Evolutionary conservation across 2,797 vertebrate species (phyloP).

Genomic region (Hylomyscus alleni): DNA sequence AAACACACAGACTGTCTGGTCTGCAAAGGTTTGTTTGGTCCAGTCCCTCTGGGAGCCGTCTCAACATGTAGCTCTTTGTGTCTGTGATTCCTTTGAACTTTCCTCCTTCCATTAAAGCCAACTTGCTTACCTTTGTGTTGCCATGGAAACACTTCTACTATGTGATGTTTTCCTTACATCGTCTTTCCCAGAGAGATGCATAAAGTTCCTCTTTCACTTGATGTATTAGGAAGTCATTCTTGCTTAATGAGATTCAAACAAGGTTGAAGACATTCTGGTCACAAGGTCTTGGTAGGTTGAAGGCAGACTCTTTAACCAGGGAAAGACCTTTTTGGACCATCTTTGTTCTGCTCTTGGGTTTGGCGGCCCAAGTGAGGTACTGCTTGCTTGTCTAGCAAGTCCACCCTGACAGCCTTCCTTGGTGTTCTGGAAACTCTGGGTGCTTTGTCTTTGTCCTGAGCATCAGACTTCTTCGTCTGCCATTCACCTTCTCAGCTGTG

Average conservation of each 20-base stretch:
- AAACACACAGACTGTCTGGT: not conserved
- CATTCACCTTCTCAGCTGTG: not conserved
- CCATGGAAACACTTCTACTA: not conserved
- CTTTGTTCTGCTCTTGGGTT: conserved; percentile 1
- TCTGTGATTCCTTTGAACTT: not conserved
- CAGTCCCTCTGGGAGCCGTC: not conserved
- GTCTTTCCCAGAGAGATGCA: not conserved
- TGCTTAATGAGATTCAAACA: conserved; percentile 14
- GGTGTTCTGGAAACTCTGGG: not conserved
- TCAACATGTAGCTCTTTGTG: not conserved
- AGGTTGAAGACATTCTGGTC: not conserved
- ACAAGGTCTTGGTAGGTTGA: not conserved
- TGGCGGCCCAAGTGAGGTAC: not conserved
- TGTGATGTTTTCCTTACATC: conserved; percentile 35
- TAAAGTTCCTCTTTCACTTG: not conserved
- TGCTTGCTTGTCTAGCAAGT: not conserved
- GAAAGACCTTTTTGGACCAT: not conserved
- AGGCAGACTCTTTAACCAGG: not conserved
- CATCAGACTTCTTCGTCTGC: not conserved
- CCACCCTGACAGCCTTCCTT: not conserved
- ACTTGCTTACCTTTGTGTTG: not conserved
- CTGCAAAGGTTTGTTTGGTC: conserved; percentile 5
- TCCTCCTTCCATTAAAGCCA: conserved; percentile 43
- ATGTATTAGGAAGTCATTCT: not conserved
- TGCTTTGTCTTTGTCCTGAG: not conserved